phyloP scores from a whole-genome alignment of 2,888 invertebrate species.

The Ophioninae sp. region DNA sequence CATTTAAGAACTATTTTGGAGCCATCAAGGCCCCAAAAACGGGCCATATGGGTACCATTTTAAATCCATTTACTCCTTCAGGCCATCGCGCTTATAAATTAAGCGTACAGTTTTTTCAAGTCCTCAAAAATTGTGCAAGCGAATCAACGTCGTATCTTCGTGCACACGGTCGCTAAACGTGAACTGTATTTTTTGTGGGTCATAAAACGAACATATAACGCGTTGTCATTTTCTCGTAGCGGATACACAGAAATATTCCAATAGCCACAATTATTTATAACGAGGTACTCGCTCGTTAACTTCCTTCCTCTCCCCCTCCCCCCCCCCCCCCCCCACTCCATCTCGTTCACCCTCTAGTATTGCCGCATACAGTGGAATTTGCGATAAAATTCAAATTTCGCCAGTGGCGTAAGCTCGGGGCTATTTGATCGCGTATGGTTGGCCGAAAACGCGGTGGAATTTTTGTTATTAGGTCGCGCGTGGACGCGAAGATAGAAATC shows the following conservation, averaged over 20 bases:
- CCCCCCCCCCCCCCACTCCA: not conserved
- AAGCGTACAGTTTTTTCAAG: not conserved
- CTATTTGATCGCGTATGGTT: not conserved
- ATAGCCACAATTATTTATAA: conserved; percentile 51
- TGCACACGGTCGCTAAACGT: not conserved
- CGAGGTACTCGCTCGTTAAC: conserved; percentile 40
- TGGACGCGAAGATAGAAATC: not conserved
- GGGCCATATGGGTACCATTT: no score
- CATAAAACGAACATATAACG: not conserved
- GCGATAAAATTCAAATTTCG: conserved; percentile 12
- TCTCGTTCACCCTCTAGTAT: not conserved
- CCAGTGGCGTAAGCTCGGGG: not conserved
- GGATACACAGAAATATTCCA: conserved; percentile 19
- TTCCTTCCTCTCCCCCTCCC: not conserved
- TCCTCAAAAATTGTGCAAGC: not conserved
- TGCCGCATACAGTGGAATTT: not conserved
- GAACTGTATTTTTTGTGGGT: not conserved
- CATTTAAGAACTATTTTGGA: no score
- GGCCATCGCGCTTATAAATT: not conserved
- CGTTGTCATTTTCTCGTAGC: conserved; percentile 9
- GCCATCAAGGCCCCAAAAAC: no score
- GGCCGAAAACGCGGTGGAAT: not conserved
- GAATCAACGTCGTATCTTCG: not conserved
- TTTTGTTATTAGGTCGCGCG: not conserved
- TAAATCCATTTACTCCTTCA: not conserved